Conservation (phyloP, 2,797 vertebrate genomes). For the Pitangus sulphuratus region DNA sequence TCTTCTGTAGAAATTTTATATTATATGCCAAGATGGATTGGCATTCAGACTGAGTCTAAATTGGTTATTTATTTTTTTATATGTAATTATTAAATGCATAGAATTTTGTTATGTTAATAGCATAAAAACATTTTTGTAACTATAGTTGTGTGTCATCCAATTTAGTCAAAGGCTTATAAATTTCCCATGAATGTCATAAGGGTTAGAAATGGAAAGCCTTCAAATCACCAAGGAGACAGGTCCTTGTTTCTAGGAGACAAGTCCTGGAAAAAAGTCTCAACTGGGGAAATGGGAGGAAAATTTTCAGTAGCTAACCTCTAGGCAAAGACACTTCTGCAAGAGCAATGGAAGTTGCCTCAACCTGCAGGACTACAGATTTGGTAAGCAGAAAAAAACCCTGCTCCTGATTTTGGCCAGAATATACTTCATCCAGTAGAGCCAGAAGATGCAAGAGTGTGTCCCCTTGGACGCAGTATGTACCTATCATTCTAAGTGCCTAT, state of each 20-base stretch:
- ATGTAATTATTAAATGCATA: background rate
- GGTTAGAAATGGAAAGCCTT: background rate
- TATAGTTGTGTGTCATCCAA: background rate
- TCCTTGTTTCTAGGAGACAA: background rate
- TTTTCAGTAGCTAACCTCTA: background rate
- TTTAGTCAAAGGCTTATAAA: background rate
- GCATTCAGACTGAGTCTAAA: background rate
- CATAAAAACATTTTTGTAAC: background rate
- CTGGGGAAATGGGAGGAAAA: fast-evolving
- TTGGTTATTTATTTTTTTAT: background rate
- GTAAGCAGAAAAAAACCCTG: background rate
- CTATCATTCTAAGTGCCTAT: background rate
- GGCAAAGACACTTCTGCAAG: background rate
- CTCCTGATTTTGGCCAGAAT: background rate
- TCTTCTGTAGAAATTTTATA: background rate
- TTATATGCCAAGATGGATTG: background rate
- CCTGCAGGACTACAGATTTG: background rate
- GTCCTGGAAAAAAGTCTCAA: background rate
- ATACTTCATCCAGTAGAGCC: background rate
- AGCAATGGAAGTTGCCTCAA: background rate
- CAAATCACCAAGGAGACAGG: background rate
- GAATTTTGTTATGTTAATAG: background rate
- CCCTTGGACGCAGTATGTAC: background rate
- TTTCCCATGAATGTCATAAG: background rate
- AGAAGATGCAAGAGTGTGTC: background rate